A percentile compares a stretch with the other conserved stretches of the same genome.
phyloP scores from a whole-genome alignment of 1,140 invertebrate species.

The Conus betulinus region DNA sequence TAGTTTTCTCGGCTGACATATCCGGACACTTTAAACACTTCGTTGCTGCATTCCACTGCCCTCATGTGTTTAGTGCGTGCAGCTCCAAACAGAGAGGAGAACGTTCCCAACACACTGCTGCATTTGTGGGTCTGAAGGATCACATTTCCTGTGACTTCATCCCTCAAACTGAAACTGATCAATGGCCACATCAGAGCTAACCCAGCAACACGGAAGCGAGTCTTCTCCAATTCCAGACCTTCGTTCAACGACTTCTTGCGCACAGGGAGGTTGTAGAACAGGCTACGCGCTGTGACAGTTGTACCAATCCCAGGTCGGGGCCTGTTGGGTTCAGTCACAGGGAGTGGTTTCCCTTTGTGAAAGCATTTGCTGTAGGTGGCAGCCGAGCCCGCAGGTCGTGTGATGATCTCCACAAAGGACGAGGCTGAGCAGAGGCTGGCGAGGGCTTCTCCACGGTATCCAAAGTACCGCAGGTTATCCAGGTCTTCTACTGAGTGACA shows the following conservation, averaged over 20 bases:
- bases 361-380: conserved; percentile 77
- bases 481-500: conserved; percentile 77
- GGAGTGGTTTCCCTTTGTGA: conserved; percentile 73
- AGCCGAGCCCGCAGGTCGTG: conserved; percentile 71
- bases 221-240: conserved; percentile 79
- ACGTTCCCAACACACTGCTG: conserved; percentile 77
- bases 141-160: conserved; percentile 79
- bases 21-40: conserved; percentile 78
- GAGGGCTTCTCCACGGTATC: conserved; percentile 82
- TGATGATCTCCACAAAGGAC: conserved; percentile 78
- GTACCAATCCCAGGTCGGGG: conserved; percentile 80
- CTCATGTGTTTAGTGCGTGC: conserved; percentile 74
- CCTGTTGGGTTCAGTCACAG: conserved; percentile 63
- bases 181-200: conserved; percentile 79
- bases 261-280: conserved; percentile 81
- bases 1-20: conserved; percentile 77
- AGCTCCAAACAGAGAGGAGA: conserved; percentile 77
- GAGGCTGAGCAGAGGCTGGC: conserved; percentile 80
- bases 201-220: conserved; percentile 79
- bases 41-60: conserved; percentile 77
- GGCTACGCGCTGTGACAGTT: conserved; percentile 80
- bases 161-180: conserved; percentile 80
- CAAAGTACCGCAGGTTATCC: conserved; percentile 78
- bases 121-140: conserved; percentile 79
- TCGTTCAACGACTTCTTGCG: conserved; percentile 78